These are phyloP conservation scores for Craterocephalus amniculus DNA, from an alignment of 2,797 vertebrate genomes.

Conservation along the genomic window DNA sequence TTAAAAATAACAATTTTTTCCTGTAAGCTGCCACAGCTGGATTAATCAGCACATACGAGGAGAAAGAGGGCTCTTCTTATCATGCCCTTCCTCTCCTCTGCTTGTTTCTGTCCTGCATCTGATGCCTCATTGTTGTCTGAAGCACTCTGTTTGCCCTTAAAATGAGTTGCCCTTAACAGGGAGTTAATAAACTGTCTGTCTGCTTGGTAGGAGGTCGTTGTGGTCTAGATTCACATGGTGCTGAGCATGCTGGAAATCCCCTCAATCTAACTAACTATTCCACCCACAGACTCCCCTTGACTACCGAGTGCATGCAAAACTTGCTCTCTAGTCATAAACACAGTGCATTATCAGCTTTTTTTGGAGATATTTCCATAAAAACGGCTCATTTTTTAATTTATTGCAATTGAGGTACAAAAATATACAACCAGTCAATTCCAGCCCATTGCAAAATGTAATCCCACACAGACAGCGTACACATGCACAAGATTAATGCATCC, in stretches of 20 bases:
- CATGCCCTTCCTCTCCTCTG: background rate
- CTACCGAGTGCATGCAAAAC: slow-evolving; percentile 19
- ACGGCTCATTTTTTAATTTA: slow-evolving; percentile 5
- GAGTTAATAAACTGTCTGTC: slow-evolving; percentile 28
- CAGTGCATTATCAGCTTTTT: slow-evolving; percentile 15
- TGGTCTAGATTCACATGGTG: slow-evolving; percentile 56
- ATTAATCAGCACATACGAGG: slow-evolving; percentile 9
- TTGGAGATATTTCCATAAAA: slow-evolving; percentile 8
- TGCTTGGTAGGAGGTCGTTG: slow-evolving; percentile 34
- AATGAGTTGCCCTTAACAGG: slow-evolving; percentile 23
- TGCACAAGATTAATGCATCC: slow-evolving; percentile 6
- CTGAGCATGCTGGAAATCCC: slow-evolving; percentile 68
- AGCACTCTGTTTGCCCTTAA: slow-evolving; percentile 19
- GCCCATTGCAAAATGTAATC: slow-evolving; percentile 26
- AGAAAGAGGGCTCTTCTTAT: background rate
- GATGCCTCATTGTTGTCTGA: slow-evolving; percentile 34
- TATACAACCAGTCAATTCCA: slow-evolving; percentile 31
- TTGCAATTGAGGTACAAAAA: slow-evolving; percentile 16
- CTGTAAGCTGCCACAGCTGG: background rate
- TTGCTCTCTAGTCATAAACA: background rate
- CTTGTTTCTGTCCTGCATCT: slow-evolving; percentile 6
- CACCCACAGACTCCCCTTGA: slow-evolving; percentile 38
- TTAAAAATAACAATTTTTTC: background rate
- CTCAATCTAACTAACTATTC: slow-evolving; percentile 52
- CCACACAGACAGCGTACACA: slow-evolving; percentile 7